Conservation (phyloP, 2,113 vertebrate species). For the Tylochromis polylepis region DNA sequence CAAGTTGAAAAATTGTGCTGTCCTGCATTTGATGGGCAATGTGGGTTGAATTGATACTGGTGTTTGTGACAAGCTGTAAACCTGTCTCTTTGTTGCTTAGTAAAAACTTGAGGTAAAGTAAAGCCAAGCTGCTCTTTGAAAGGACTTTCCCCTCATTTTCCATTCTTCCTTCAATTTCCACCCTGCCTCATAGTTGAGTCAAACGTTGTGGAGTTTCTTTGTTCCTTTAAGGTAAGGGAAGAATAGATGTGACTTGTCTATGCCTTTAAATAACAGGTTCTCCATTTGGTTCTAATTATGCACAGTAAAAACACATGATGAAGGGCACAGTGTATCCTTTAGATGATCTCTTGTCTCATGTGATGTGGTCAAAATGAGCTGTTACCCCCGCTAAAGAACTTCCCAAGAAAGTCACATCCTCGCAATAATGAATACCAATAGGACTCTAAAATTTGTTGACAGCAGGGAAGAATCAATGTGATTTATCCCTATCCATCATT, state of each 20-base stretch:
- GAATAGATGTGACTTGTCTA: neutral
- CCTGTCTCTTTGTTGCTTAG: neutral
- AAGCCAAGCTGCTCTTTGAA: neutral
- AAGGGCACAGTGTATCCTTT: neutral
- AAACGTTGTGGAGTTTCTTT: neutral
- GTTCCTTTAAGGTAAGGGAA: neutral
- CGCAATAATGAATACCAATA: constrained; percentile 10
- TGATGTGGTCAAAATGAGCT: constrained; percentile 40
- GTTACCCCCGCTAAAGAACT: neutral
- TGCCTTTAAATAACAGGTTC: neutral
- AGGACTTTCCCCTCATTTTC: neutral
- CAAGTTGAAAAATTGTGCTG: neutral
- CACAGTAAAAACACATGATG: neutral
- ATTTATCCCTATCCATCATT: constrained; percentile 35
- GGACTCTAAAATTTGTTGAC: constrained; percentile 12
- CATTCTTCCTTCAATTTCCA: neutral
- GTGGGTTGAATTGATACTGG: neutral
- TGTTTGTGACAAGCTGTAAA: neutral
- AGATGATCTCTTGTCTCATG: neutral
- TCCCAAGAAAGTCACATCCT: neutral
- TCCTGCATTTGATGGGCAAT: neutral
- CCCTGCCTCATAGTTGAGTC: neutral
- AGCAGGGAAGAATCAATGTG: constrained; percentile 3
- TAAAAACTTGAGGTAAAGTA: neutral
- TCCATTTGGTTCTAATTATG: constrained; percentile 18